Conservation (phyloP, 2,797 vertebrate genomes). For the Melopsittacus undulatus region DNA sequence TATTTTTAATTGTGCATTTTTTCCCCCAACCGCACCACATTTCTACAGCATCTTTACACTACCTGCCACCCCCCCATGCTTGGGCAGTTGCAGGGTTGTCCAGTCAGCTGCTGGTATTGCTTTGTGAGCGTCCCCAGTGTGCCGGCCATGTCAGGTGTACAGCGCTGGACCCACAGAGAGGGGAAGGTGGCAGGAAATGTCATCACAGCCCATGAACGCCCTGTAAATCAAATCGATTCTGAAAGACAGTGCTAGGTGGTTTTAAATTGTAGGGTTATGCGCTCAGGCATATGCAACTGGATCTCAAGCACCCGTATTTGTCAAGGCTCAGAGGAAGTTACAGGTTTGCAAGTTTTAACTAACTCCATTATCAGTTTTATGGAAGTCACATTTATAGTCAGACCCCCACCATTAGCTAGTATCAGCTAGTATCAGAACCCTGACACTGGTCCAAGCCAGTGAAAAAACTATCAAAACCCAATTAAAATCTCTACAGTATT, state of each 20-base stretch:
- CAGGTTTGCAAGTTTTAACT: constrained; percentile 15
- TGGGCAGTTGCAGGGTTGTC: not conserved
- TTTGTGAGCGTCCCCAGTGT: rapidly evolving
- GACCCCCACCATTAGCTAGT: not conserved
- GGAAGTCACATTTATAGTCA: constrained; percentile 26
- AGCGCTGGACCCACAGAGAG: not conserved
- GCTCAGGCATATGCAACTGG: constrained; percentile 21
- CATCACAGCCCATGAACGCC: not conserved
- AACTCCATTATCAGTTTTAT: not conserved
- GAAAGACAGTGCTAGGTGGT: constrained; percentile 8
- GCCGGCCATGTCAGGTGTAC: not conserved
- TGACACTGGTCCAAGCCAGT: not conserved
- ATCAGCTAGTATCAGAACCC: constrained; percentile 2
- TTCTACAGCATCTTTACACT: constrained; percentile 6
- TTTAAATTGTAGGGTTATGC: not conserved
- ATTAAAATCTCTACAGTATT: constrained; percentile 32
- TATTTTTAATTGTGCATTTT: constrained; percentile 48
- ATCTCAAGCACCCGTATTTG: constrained; percentile 34
- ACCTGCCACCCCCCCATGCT: not conserved
- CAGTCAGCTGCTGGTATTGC: not conserved
- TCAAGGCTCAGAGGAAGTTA: constrained; percentile 55
- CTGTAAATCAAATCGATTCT: not conserved
- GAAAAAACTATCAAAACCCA: not conserved
- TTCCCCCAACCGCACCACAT: not conserved
- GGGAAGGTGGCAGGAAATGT: not conserved